Base-by-base conservation (phyloP, 2,113 vertebrate species). In the Sphaerodactylus townsendi region DNA sequence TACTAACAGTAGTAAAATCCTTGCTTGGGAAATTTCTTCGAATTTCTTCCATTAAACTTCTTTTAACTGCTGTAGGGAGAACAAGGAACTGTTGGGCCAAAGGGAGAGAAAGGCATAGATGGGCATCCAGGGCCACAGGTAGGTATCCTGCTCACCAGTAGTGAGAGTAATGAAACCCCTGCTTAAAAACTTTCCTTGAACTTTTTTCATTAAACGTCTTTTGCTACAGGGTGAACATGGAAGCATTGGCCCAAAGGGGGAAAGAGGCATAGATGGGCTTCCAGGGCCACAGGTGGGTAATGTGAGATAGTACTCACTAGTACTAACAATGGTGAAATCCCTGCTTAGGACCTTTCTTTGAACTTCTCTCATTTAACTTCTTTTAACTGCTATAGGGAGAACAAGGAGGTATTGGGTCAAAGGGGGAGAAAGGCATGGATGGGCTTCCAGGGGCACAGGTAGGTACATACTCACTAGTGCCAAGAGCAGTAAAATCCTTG, bases 371-470 rank as follows among this genome's bases (percentile, higher is more conserved):
- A 39, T 39, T 39, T 21, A 64, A 44, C 30, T 21, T 69, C 19
- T 33, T 70, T 69, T 37, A 39, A 76, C 66, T 11, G 53, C 30
- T 84, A 19, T 91, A 96, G 96, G 96, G 95, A 9, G 93, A 96
- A 79, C 93, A 93, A 30, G 96, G 95, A 35, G 92, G 74, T 0
- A 0, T 2, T 0, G 95, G 95, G 7, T 83, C 87, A 37, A 86
- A 3, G 46, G 96, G 96, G 75, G 90, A 96, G 50, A 92, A 82
- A 0, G 96, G 96, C 69, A 41, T 86, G 19, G 92, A 93, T 0
- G 95, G 96, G 1, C 19, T 69, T 37, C 93, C 92, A n/a, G 96
- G 95, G 76, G 53, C 90, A 9, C 94, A 96, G 95, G 95, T 96
- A 88, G 56, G 56, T 59, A 59, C 23, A 7, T 59, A 59, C 23